These are phyloP conservation scores for Sternarchorhynchus goeldii DNA, from an alignment of 2,797 vertebrate genomes.

Conservation along the genomic window DNA sequence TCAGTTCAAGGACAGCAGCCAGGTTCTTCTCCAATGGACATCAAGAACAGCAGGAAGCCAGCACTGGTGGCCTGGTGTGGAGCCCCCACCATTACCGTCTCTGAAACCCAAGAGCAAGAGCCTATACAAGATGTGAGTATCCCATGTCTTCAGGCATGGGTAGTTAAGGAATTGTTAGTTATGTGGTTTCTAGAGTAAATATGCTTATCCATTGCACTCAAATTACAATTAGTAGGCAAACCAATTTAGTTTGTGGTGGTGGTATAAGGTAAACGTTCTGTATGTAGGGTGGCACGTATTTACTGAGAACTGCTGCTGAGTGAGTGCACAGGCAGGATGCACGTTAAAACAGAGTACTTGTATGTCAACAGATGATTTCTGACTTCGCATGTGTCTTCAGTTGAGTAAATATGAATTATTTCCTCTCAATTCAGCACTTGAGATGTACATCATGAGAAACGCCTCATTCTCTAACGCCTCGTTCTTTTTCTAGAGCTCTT, in stretches of 20 bases:
- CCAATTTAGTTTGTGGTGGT: too few relatives aligned
- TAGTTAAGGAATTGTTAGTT: too few relatives aligned
- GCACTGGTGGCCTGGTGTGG: constrained; percentile 54
- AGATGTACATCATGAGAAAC: too few relatives aligned
- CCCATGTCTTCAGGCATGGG: background rate
- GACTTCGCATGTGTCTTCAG: background rate
- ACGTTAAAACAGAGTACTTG: background rate
- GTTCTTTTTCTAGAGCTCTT: background rate
- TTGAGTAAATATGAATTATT: too few relatives aligned
- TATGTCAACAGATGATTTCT: background rate
- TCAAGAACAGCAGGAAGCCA: background rate
- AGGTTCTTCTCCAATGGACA: constrained; percentile 33
- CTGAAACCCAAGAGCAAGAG: constrained; percentile 46
- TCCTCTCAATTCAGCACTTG: too few relatives aligned
- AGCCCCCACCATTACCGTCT: constrained; percentile 56
- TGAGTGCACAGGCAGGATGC: background rate
- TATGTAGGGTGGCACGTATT: too few relatives aligned
- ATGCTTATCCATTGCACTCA: background rate
- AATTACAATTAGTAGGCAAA: too few relatives aligned
- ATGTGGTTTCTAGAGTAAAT: background rate
- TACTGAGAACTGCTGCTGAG: background rate
- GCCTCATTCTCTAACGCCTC: background rate
- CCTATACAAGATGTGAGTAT: constrained; percentile 63
- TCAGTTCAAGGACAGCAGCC: background rate
- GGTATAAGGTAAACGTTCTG: too few relatives aligned